Evolutionary conservation across 2,797 vertebrate species (phyloP).

Genomic region (Falco columbarius): DNA sequence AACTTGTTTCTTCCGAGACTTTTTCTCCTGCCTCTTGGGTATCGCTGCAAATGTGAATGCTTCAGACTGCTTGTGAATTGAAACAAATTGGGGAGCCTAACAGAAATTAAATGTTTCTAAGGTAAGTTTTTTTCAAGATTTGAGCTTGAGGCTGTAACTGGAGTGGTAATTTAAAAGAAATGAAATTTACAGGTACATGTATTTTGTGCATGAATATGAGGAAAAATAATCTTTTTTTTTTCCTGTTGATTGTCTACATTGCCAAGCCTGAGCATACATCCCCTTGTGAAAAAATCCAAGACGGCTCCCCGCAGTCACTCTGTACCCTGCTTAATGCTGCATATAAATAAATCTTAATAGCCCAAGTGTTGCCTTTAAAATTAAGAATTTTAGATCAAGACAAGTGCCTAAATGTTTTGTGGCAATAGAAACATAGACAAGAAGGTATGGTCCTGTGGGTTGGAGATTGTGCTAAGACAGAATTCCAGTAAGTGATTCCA

Average conservation of each 20-base stretch:
- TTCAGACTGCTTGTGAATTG: not conserved
- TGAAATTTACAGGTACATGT: not conserved
- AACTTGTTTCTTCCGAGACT: not conserved
- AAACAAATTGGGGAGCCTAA: not conserved
- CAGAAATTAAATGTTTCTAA: constrained; percentile 12
- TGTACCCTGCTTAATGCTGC: not conserved
- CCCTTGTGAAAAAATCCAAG: not conserved
- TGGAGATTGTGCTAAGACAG: not conserved
- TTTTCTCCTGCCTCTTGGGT: not conserved
- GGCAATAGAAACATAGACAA: not conserved
- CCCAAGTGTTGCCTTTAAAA: not conserved
- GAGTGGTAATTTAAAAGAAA: not conserved
- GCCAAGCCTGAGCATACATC: not conserved
- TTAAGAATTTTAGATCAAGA: not conserved
- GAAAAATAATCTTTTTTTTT: not conserved
- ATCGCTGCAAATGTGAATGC: not conserved
- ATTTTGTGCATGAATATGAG: not conserved
- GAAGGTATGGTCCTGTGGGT: not conserved
- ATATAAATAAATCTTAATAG: not conserved
- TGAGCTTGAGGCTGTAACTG: not conserved
- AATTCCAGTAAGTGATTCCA: not conserved
- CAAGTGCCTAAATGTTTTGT: not conserved
- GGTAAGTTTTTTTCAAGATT: not conserved
- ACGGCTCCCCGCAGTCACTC: not conserved
- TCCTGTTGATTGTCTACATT: not conserved